Percentiles rank a stretch among this genome's conserved stretches.
Evolutionary conservation across 92 coral and sea anemone species (phyloP).

Genomic region (Palythoa heliodiscus): DNA sequence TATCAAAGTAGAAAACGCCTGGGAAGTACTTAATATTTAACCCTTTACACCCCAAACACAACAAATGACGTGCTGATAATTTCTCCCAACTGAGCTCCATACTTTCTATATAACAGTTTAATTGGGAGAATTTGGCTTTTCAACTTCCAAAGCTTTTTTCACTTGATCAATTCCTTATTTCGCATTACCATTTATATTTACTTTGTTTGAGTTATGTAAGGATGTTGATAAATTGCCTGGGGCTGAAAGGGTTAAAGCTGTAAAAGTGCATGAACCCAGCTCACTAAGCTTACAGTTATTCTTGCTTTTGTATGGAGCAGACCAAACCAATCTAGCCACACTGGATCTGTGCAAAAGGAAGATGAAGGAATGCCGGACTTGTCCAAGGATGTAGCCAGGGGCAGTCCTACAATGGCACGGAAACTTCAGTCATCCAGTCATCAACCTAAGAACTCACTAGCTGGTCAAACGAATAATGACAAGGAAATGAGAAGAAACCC

Average conservation of each 20-base stretch:
- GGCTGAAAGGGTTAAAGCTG: no score
- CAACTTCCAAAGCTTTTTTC: no score
- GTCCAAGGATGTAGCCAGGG: not conserved
- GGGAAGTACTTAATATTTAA: no score
- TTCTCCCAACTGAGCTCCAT: no score
- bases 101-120: no score
- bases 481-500: not conserved
- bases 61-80: no score
- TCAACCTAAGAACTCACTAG: slow-evolving; percentile 6
- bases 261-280: not conserved
- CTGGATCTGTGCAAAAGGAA: not conserved
- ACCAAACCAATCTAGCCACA: not conserved
- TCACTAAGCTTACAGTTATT: not conserved
- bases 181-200: no score
- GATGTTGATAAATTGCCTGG: no score
- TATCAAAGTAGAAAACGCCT: no score
- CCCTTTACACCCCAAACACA: not conserved
- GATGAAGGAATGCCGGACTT: not conserved
- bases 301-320: not conserved
- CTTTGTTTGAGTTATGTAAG: no score
- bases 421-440: slow-evolving; percentile 15
- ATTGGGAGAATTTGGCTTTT: no score
- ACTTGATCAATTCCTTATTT: no score
- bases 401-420: slow-evolving; percentile 17
- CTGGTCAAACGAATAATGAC: not conserved